Evolutionary conservation across 2,797 vertebrate species (phyloP).

Genomic region (Poecilia gillii): DNA sequence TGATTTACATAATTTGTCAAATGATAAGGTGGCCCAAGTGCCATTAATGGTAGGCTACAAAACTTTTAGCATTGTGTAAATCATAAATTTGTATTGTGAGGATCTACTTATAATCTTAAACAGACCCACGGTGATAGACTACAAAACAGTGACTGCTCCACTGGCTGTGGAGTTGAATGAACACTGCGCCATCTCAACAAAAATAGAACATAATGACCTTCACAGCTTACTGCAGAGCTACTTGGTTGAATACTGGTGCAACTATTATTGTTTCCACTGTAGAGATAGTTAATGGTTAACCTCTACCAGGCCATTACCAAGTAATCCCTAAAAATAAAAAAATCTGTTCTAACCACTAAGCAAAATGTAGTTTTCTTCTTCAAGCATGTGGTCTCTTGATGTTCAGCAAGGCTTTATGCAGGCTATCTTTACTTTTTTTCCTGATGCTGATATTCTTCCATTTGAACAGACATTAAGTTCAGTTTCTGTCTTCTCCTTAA

Average conservation of each 20-base stretch:
- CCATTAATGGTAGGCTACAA: neutral
- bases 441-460: neutral
- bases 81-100: neutral
- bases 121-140: neutral
- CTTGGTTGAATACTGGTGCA: slow-evolving; percentile 9
- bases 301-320: slow-evolving; percentile 3
- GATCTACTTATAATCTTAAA: neutral
- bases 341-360: neutral
- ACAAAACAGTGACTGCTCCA: neutral
- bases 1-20: no score
- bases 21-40: neutral
- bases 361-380: neutral
- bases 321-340: slow-evolving; percentile 4
- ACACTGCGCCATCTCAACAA: slow-evolving; percentile 6
- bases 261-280: slow-evolving; percentile 15
- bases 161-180: slow-evolving; percentile 1
- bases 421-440: neutral
- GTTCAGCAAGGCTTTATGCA: neutral
- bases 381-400: neutral
- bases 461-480: neutral
- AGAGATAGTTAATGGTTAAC: slow-evolving; percentile 16
- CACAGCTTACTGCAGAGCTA: slow-evolving; percentile 19
- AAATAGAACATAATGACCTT: slow-evolving; percentile 33
- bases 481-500: neutral
- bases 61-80: neutral